These are phyloP conservation scores for Myotis daubentonii DNA, from an alignment of 2,797 vertebrate species.

Conservation along the genomic window DNA sequence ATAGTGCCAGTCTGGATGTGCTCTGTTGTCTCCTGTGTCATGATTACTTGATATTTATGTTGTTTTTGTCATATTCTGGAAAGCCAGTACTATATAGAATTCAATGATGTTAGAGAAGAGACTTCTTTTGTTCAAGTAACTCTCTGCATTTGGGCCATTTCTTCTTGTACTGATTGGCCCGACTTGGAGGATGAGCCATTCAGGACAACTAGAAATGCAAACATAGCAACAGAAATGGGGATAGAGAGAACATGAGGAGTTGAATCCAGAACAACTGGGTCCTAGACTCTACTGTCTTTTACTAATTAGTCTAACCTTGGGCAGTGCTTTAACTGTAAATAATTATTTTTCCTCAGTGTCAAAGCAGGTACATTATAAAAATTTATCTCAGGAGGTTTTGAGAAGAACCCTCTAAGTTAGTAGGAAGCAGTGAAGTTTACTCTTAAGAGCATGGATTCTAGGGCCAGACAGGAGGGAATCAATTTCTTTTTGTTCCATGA, in stretches of 20 bases:
- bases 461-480: background rate
- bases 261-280: constrained; percentile 10
- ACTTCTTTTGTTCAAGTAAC: constrained; percentile 71
- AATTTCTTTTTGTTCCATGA: background rate
- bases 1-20: constrained; percentile 83
- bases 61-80: constrained; percentile 78
- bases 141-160: constrained; percentile 48
- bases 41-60: constrained; percentile 83
- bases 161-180: constrained; percentile 70
- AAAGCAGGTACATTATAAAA: background rate
- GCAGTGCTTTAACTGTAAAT: background rate
- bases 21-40: constrained; percentile 84
- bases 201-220: background rate
- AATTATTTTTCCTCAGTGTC: constrained; percentile 22
- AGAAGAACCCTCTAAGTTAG: background rate
- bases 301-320: background rate
- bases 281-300: background rate
- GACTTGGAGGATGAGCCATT: background rate
- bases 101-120: constrained; percentile 64
- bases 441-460: constrained; percentile 30
- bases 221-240: background rate
- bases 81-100: constrained; percentile 39
- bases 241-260: background rate
- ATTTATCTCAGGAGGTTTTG: background rate
- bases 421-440: background rate